Base-by-base conservation (phyloP, 1,140 invertebrate genomes). In the Wasmannia auropunctata region DNA sequence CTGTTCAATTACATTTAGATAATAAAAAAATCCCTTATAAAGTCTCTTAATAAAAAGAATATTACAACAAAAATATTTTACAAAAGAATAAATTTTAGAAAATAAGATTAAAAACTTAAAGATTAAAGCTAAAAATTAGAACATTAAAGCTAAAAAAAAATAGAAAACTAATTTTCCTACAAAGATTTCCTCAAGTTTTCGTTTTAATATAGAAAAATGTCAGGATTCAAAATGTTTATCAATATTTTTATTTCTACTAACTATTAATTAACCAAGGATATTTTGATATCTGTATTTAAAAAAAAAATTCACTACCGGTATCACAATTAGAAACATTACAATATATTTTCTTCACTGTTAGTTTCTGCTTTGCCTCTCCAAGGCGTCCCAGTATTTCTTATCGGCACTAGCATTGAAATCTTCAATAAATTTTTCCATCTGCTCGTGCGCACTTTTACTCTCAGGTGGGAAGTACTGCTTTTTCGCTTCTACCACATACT, bases 401-500 rank as follows among this genome's bases (percentile, higher is more conserved):
- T 86, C 62, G 2, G 22, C 22, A 10, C 62, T 14, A 7, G 14
- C 16, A 46, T 91, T 90, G 0, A 49, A 63, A 0, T 92, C 25
- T 0, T 49, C 14, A 8, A 90, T 85, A 37, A 88, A 63, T 1
- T 72, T 34, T 1, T 79, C 1, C 8, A 92, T 7, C 31, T 85
- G 2, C 6, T 40, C 0, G 11, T 14, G 2, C 8, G 46, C 0
- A 7, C 84, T 22, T 7, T 14, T 16, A 46, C n/a, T 19, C 0
- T 14, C 22, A 8, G 14, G 0, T n/a, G 74, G 46, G 22, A 28
- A 97, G 19, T 97, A 92, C 90, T 97, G 95, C 34, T 96, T 93
- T 91, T 97, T 97, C 54, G 96, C 97, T 85, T 97, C 96, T 40
- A 96, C 97, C 7, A 98, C 96, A 96, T 96, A 97, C 83, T 97